Conservation (phyloP, 2,888 invertebrate genomes). For the Arrhopalites spinosus region DNA sequence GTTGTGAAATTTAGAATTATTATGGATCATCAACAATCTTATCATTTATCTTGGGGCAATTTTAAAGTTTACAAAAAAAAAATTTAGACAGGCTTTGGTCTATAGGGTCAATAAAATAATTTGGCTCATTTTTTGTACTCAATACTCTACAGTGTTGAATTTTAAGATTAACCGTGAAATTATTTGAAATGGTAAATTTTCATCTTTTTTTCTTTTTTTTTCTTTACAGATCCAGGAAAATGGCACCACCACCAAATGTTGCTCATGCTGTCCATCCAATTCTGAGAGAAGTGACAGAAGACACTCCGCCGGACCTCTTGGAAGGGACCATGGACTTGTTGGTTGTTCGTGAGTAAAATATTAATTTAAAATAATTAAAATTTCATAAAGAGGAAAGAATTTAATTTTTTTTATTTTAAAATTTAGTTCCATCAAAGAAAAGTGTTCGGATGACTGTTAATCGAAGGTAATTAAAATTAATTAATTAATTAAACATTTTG, state of each 20-base stretch:
- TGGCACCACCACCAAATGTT: slow-evolving; percentile 41
- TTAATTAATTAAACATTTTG: slow-evolving; percentile 16
- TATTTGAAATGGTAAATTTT: background rate
- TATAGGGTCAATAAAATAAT: too few relatives aligned
- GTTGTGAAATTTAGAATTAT: too few relatives aligned
- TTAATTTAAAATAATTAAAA: too few relatives aligned
- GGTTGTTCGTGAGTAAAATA: slow-evolving; percentile 61
- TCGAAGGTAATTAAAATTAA: slow-evolving; percentile 62
- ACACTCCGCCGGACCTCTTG: slow-evolving; percentile 72
- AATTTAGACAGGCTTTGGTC: too few relatives aligned
- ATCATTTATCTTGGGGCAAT: too few relatives aligned
- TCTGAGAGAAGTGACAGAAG: slow-evolving; percentile 65
- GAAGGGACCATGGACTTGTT: slow-evolving; percentile 72
- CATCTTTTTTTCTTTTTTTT: background rate
- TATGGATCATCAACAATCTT: too few relatives aligned
- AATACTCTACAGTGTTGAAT: too few relatives aligned
- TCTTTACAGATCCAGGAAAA: slow-evolving; percentile 26
- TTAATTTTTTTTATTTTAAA: too few relatives aligned
- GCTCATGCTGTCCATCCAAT: slow-evolving; percentile 57
- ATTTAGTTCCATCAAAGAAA: slow-evolving; percentile 63
- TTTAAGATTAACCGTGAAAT: background rate
- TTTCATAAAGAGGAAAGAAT: too few relatives aligned
- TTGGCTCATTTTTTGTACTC: too few relatives aligned
- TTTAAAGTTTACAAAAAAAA: too few relatives aligned
- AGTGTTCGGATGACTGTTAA: slow-evolving; percentile 65